Evolutionary conservation across 1,140 invertebrate genomes (phyloP).

Genomic region (Hycleus phaleratus): DNA sequence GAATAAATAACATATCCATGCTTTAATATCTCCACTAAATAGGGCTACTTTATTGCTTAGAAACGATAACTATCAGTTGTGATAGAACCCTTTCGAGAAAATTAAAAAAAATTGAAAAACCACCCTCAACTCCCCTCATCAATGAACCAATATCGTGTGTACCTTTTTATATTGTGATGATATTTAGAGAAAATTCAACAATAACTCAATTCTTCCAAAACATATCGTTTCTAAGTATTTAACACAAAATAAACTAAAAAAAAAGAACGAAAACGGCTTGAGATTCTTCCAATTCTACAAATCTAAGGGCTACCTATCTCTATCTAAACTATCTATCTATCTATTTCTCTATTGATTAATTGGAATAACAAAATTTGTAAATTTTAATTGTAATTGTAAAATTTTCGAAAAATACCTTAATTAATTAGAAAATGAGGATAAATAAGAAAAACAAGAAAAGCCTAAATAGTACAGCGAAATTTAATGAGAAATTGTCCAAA

Average conservation of each 20-base stretch:
- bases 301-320: conserved; percentile 16
- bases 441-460: conserved; percentile 19
- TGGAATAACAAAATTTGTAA: too few relatives aligned
- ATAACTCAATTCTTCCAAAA: conserved; percentile 14
- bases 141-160: background rate
- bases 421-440: conserved; percentile 8
- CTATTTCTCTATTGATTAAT: too few relatives aligned
- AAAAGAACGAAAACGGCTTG: conserved; percentile 17
- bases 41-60: conserved; percentile 12
- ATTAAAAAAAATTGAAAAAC: background rate
- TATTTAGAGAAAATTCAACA: background rate
- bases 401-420: conserved; percentile 5
- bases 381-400: too few relatives aligned
- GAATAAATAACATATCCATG: conserved; percentile 24
- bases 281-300: conserved; percentile 24
- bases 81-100: background rate
- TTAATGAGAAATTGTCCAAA: conserved; percentile 22
- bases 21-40: conserved; percentile 14
- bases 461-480: conserved; percentile 24
- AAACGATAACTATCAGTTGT: background rate
- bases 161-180: background rate
- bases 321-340: too few relatives aligned
- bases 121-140: too few relatives aligned
- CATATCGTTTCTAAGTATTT: conserved; percentile 18
- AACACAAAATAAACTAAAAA: background rate